These are phyloP conservation scores for Cynopterus sphinx DNA, from an alignment of 2,797 vertebrate species.

Conservation along the genomic window DNA sequence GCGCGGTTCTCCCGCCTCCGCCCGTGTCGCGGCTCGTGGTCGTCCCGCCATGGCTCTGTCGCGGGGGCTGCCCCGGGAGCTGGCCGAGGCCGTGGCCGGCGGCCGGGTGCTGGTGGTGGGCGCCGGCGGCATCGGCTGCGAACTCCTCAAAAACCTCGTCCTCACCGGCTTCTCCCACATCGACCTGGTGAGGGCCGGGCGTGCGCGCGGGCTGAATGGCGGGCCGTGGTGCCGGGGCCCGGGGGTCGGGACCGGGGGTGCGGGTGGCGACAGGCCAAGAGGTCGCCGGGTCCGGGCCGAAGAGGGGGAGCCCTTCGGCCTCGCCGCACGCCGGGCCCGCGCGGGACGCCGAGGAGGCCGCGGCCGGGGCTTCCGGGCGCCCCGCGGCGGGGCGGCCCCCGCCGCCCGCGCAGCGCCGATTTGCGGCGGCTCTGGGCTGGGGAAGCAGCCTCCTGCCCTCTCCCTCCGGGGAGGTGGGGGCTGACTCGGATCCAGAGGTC, in stretches of 20 bases:
- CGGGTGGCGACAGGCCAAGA: neutral
- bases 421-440: neutral
- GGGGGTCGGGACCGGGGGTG: neutral
- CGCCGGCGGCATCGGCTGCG: constrained; percentile 97
- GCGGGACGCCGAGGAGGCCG: neutral
- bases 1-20: constrained; percentile 54
- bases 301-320: neutral
- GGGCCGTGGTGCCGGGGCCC: neutral
- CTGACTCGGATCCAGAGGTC: neutral
- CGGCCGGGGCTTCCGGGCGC: constrained; percentile 8
- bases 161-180: constrained; percentile 96
- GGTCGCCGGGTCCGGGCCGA: neutral
- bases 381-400: neutral
- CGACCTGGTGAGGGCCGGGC: constrained; percentile 91
- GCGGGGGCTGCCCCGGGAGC: constrained; percentile 91
- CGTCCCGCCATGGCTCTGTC: constrained; percentile 88
- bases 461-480: neutral
- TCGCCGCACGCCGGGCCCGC: neutral
- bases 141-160: constrained; percentile 96
- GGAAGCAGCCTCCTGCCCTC: neutral
- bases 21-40: constrained; percentile 56
- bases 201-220: constrained; percentile 51
- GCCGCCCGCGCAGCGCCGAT: neutral
- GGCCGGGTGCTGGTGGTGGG: constrained; percentile 95
- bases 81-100: constrained; percentile 91